Evolutionary conservation across 2,888 invertebrate species (phyloP).

Genomic region (Macaria notata): DNA sequence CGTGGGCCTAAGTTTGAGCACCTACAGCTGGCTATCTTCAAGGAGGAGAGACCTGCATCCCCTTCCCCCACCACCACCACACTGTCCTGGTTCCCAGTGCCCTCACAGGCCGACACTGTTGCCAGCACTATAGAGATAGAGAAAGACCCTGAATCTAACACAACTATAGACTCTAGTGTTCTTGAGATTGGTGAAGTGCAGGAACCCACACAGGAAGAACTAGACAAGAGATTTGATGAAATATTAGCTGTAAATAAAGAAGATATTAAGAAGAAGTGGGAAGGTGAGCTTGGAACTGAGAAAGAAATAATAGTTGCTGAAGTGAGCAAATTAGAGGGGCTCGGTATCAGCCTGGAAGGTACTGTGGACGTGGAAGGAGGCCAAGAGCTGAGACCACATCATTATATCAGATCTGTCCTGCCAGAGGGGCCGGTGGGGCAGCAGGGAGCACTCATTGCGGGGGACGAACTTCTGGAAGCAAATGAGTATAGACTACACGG

Average conservation of each 20-base stretch:
- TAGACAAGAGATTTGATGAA: slow-evolving; percentile 78
- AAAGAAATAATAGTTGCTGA: slow-evolving; percentile 96
- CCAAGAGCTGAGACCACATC: slow-evolving; percentile 98
- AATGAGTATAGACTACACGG: slow-evolving; percentile 96
- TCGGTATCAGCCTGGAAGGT: slow-evolving; percentile 98
- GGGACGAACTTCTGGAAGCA: slow-evolving; percentile 98
- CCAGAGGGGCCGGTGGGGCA: slow-evolving; percentile 98
- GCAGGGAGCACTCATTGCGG: slow-evolving; percentile 94
- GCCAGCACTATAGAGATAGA: slow-evolving; percentile 84
- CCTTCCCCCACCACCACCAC: slow-evolving; percentile 92
- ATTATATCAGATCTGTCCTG: slow-evolving; percentile 97
- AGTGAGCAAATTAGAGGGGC: slow-evolving; percentile 94
- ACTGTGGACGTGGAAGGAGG: slow-evolving; percentile 99
- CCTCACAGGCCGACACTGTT: slow-evolving; percentile 84
- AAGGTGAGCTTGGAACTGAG: slow-evolving; percentile 89
- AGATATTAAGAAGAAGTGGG: slow-evolving; percentile 90
- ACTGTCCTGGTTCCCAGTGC: slow-evolving; percentile 91
- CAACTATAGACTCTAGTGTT: slow-evolving; percentile 90
- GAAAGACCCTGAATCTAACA: slow-evolving; percentile 90
- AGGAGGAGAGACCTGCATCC: slow-evolving; percentile 79
- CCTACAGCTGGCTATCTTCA: slow-evolving; percentile 92
- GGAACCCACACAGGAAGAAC: slow-evolving; percentile 78
- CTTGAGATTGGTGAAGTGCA: slow-evolving; percentile 78
- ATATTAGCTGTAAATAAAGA: slow-evolving; percentile 80
- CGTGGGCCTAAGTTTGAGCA: slow-evolving; percentile 97